These are phyloP conservation scores for Yponomeuta evonymella DNA, from an alignment of 2,888 invertebrate genomes.

Conservation along the genomic window DNA sequence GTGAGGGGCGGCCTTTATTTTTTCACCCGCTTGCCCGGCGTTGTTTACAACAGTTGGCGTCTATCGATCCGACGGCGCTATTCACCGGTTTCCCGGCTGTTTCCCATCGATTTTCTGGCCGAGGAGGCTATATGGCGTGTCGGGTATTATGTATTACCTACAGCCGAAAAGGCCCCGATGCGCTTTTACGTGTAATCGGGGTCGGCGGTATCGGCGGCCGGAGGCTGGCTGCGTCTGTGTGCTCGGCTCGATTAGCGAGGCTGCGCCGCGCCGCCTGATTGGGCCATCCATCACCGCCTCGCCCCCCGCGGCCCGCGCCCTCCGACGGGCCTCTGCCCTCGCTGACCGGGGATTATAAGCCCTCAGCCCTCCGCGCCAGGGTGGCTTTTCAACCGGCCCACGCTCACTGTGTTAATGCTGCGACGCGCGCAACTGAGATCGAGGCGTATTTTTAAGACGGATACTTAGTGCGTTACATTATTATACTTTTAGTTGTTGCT, in stretches of 20 bases:
- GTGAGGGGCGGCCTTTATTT: constrained; percentile 51
- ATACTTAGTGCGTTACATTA: constrained; percentile 74
- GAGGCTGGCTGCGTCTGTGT: constrained; percentile 45
- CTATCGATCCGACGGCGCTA: constrained; percentile 66
- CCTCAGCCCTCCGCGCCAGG: constrained; percentile 16
- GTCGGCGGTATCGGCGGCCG: constrained; percentile 27
- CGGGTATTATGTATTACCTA: constrained; percentile 42
- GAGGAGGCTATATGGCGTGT: constrained; percentile 19
- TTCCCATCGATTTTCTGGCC: constrained; percentile 58
- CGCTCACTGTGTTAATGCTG: constrained; percentile 50
- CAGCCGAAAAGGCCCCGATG: constrained; percentile 45
- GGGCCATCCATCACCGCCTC: constrained; percentile 75
- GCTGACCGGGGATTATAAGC: constrained; percentile 24
- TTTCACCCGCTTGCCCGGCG: constrained; percentile 48
- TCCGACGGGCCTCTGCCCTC: constrained; percentile 36
- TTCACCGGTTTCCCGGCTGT: constrained; percentile 58
- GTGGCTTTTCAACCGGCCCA: constrained; percentile 31
- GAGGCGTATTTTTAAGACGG: constrained; percentile 72
- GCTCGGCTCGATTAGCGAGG: constrained; percentile 67
- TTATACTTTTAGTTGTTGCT: constrained; percentile 55
- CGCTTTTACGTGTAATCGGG: constrained; percentile 54
- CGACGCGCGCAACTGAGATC: constrained; percentile 64
- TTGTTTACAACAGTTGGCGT: constrained; percentile 70
- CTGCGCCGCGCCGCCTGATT: constrained; percentile 72
- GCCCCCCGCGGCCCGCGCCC: constrained; percentile 48